A percentile compares a stretch with the other conserved stretches of the same genome.
Conservation (phyloP, 35 echinoderm and acorn worm species). For the Patiria miniata region DNA sequence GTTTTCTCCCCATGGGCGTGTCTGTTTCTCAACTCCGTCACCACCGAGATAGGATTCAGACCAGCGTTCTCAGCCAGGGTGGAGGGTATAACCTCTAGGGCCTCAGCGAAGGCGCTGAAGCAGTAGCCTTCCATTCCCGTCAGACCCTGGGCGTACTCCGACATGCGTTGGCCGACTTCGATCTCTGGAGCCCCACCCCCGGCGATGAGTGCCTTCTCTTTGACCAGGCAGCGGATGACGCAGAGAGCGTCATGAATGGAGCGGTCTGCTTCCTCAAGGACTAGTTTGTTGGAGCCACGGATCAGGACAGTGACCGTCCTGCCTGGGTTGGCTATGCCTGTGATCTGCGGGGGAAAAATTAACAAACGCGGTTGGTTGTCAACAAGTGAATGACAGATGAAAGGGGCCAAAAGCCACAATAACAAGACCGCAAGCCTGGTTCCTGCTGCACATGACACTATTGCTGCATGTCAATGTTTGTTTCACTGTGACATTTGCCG, state of each 20-base stretch:
- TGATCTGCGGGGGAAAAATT: conserved; percentile 58
- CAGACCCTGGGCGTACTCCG: conserved; percentile 76
- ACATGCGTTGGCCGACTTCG: conserved; percentile 79
- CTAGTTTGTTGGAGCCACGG: conserved; percentile 91
- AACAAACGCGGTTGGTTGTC: too few species aligned
- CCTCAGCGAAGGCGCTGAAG: conserved; percentile 90
- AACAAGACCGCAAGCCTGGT: too few species aligned
- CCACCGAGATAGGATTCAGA: conserved; percentile 86
- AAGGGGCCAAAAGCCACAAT: too few species aligned
- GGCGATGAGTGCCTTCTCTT: conserved; percentile 88
- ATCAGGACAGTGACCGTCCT: conserved; percentile 87
- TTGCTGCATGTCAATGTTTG: too few species aligned
- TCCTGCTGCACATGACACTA: too few species aligned
- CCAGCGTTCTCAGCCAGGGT: conserved; percentile 95
- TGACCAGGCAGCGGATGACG: conserved; percentile 98
- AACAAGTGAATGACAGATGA: too few species aligned
- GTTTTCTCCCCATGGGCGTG: conserved; percentile 84
- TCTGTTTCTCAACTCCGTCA: conserved; percentile 91
- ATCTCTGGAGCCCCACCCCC: conserved; percentile 94
- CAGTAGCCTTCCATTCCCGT: conserved; percentile 95
- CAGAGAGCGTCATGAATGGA: conserved; percentile 97
- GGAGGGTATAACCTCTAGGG: conserved; percentile 84
- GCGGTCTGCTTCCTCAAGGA: conserved; percentile 89
- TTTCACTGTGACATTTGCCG: too few species aligned
- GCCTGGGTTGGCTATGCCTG: conserved; percentile 80